Evolutionary conservation across 1,140 invertebrate genomes (phyloP), one percentile per base, ranked within the genome.

Genomic region (Teleogryllus occipitalis): DNA sequence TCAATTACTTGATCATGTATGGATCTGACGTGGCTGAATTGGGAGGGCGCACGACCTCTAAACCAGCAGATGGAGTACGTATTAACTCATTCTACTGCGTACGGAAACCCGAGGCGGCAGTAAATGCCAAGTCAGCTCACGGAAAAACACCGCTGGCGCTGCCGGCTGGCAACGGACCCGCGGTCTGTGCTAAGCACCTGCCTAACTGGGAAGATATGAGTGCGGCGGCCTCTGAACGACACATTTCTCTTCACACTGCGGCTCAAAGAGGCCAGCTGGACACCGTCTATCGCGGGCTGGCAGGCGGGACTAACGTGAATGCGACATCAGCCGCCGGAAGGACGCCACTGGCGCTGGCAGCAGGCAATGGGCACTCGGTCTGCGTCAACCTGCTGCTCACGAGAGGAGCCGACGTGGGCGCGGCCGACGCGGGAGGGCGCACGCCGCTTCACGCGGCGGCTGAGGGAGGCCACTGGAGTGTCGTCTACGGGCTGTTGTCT

Each of bases 401-500:
- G 8, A 14, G 75, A 7, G 75, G 75, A 8, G 8, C 75, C 8
- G 75, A 76, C 14, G 14, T 76, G 12, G n/a, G 1, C 14, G 39
- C 18, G 75, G n/a, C 39, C 27, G 47, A 27, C 4, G 27, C 47
- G 0, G 39, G 7, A 76, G 75, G 75, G 1, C 0, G 39, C 75
- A 76, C 75, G 18, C 39, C 75, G 0, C 14, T 76, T 10, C 75
- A 76, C n/a, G 75, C 39, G 0, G 75, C 75, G 4, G 75, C 75
- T 7, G 39, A 18, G 14, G 39, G 75, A 15, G 75, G 75, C 27
- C 65, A 39, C 8, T 83, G 94, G 47, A 84, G 90, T 54, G 88
- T 89, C 81, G 89, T 91, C 49, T 82, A 85, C 22, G 82, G 88
- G 10, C 85, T 92, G 74, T 81, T 93, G 12, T 84, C 87, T 74